A percentile compares a stretch with the other conserved stretches of the same genome.
These are phyloP conservation scores for Cyclophora punctaria DNA, from an alignment of 2,888 invertebrate species.

Conservation along the genomic window DNA sequence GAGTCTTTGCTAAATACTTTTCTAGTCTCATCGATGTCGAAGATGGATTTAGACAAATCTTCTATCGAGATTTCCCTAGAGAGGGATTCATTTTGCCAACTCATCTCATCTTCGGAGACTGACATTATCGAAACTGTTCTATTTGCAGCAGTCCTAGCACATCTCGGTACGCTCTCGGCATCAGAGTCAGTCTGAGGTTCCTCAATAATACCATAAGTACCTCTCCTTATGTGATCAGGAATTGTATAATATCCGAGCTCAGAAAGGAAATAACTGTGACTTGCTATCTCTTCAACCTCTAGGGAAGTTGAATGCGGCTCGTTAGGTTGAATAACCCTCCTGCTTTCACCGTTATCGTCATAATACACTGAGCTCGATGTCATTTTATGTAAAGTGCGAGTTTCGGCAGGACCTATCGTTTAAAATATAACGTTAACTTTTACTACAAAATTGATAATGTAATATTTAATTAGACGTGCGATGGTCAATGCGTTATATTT, in stretches of 20 bases:
- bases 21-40: slow-evolving; percentile 66
- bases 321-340: slow-evolving; percentile 60
- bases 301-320: slow-evolving; percentile 70
- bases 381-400: slow-evolving; percentile 79
- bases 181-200: slow-evolving; percentile 71
- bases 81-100: slow-evolving; percentile 68
- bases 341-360: slow-evolving; percentile 54
- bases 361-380: slow-evolving; percentile 76
- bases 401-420: slow-evolving; percentile 80
- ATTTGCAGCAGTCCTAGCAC: slow-evolving; percentile 44
- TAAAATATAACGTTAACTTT: slow-evolving; percentile 62
- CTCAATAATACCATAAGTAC: slow-evolving; percentile 66
- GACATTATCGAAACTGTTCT: slow-evolving; percentile 80
- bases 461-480: slow-evolving; percentile 30
- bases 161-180: slow-evolving; percentile 52
- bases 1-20: slow-evolving; percentile 71
- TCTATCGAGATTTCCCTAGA: slow-evolving; percentile 76
- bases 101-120: slow-evolving; percentile 78
- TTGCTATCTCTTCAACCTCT: slow-evolving; percentile 76
- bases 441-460: slow-evolving; percentile 24
- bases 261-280: slow-evolving; percentile 74
- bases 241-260: slow-evolving; percentile 66
- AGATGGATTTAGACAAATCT: slow-evolving; percentile 71
- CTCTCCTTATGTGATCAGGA: slow-evolving; percentile 60
- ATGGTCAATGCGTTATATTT: slow-evolving; percentile 35